phyloP scores from a whole-genome alignment of 35 echinoderm and acorn worm species.

The Stichopus chloronotus region DNA sequence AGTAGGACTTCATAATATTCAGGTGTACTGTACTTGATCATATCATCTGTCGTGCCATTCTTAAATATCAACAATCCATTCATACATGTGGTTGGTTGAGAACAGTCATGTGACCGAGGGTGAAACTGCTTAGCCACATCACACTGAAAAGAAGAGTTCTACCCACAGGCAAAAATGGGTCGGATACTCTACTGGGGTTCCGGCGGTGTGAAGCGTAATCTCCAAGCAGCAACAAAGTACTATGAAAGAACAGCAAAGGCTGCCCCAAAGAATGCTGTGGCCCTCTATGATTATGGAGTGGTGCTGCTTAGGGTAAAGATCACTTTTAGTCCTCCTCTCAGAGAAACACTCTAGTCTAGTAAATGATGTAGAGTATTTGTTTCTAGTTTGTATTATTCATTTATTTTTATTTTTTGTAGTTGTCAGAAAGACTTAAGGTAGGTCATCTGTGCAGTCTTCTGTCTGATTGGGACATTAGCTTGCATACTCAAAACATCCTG shows the following conservation, averaged over 20 bases:
- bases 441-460: neutral
- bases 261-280: constrained; percentile 70
- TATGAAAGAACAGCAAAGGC: constrained; percentile 73
- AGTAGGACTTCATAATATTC: too few relatives aligned
- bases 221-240: constrained; percentile 77
- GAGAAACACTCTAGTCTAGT: too few relatives aligned
- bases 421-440: neutral
- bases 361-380: neutral
- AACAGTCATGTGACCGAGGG: neutral
- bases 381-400: neutral
- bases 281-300: constrained; percentile 87
- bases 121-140: neutral
- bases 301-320: constrained; percentile 80
- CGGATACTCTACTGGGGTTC: constrained; percentile 85
- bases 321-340: neutral
- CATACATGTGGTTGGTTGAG: neutral
- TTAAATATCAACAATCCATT: too few relatives aligned
- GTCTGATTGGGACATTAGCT: too few relatives aligned
- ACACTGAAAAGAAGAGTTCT: neutral
- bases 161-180: constrained; percentile 73
- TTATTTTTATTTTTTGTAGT: neutral
- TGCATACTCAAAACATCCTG: too few relatives aligned
- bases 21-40: too few relatives aligned
- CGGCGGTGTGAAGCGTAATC: constrained; percentile 78
- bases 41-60: too few relatives aligned